Evolutionary conservation across 2,888 invertebrate genomes (phyloP), one percentile per base, ranked within the genome.

Genomic region (Sphaerophoria rueppellii): DNA sequence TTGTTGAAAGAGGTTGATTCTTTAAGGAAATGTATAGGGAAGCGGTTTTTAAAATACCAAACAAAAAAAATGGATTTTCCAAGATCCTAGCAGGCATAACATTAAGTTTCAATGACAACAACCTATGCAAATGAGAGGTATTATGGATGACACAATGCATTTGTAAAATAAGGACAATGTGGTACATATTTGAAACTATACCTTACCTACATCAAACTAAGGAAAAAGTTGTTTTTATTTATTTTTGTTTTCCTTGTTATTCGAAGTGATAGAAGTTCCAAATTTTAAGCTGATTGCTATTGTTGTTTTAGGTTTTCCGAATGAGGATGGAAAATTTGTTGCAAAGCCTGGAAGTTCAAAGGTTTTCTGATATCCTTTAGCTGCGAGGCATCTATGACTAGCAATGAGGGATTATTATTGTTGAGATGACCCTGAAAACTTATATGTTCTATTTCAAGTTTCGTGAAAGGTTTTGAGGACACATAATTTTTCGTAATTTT

Each of bases 51-150:
- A 58, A 32, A 0, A 58, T 11, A 0, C 40, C 24, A 12, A 2
- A 16, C n/a, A 32, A 11, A 50, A 65, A 50, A 72, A 57, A 14
- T 43, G 40, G 57, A 46, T 55, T 72, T 69, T 52, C 70, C 46
- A 58, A 63, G 69, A n/a, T 58, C 12, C 80, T 80, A 75, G 75
- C 69, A 83, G 79, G 80, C 83, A 80, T 83, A 80, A 69, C 69
- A 83, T 80, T 80, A 83, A 83, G 61, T 83, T 80, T 83, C 83
- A 83, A 83, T 83, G 83, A 67, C 80, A 80, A 76, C 79, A 69
- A 83, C 83, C 57, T 83, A 83, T 83, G 83, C 83, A 83, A 83
- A 83, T 83, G 72, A 83, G 69, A 72, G 75, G 75, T 80, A 83
- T 83, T 83, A 79, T 63, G 79, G 75, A 52, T 72, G 83, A 76